phyloP scores from a whole-genome alignment of 2,113 vertebrate species.

The Egretta garzetta region DNA sequence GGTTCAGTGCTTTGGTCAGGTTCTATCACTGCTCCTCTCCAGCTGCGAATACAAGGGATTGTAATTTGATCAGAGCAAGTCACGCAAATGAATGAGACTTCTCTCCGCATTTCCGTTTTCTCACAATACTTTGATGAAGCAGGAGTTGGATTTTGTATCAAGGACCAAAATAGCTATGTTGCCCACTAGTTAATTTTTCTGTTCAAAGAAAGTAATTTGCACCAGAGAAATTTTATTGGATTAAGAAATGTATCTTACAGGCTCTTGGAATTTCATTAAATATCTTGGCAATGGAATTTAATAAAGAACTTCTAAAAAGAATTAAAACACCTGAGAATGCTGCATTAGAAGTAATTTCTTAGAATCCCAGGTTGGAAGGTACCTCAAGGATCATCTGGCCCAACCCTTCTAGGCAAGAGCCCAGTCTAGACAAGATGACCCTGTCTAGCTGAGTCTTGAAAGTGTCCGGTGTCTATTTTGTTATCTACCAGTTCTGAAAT shows the following conservation, averaged over 20 bases:
- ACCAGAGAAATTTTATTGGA: background rate
- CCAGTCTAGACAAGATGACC: too few relatives aligned
- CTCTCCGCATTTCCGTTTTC: background rate
- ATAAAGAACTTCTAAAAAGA: background rate
- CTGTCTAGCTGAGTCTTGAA: too few relatives aligned
- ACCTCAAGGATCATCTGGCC: too few relatives aligned
- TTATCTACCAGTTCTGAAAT: background rate
- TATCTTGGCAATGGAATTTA: background rate
- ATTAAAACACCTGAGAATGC: background rate
- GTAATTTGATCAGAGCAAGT: background rate
- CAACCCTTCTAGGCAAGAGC: too few relatives aligned
- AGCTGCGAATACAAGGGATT: conserved; percentile 66
- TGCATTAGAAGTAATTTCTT: background rate
- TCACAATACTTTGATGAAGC: background rate
- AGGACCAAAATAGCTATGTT: background rate
- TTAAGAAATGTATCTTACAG: background rate
- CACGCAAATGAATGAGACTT: background rate
- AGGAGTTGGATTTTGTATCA: background rate
- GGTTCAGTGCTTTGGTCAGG: conserved; percentile 78
- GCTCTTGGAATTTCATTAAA: background rate
- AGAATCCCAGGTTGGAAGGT: too few relatives aligned
- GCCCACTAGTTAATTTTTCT: background rate
- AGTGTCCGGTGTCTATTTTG: background rate
- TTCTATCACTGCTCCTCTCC: conserved; percentile 85
- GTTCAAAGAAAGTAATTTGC: background rate